Percentiles rank a stretch among this genome's conserved stretches.
Conservation (phyloP, 1,140 invertebrate species). For the Euglossa dilemma region DNA sequence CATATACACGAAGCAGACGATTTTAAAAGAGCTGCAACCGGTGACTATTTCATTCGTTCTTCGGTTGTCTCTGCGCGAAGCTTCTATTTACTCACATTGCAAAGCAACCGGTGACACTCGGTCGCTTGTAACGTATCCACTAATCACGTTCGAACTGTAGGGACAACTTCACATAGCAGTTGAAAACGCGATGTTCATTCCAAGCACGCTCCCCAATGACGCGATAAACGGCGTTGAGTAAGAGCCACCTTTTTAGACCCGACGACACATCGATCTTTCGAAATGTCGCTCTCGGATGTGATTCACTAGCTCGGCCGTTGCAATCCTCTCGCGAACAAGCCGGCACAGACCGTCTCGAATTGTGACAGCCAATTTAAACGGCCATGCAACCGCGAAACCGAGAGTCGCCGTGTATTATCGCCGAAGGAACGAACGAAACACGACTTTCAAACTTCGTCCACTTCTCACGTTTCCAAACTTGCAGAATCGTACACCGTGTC, state of each 20-base stretch:
- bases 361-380: conserved; percentile 37
- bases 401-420: background rate
- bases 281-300: conserved; percentile 34
- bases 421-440: background rate
- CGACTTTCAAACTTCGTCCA: background rate
- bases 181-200: conserved; percentile 35
- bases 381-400: conserved; percentile 3
- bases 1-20: background rate
- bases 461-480: background rate
- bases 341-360: conserved; percentile 24
- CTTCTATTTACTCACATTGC: conserved; percentile 34
- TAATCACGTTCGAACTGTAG: conserved; percentile 19
- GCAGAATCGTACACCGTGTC: background rate
- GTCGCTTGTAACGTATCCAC: conserved; percentile 28
- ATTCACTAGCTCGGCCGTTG: conserved; percentile 33
- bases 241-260: conserved; percentile 49
- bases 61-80: background rate
- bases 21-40: background rate
- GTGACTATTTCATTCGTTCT: background rate
- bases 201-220: conserved; percentile 32
- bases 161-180: conserved; percentile 8
- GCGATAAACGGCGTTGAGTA: conserved; percentile 57
- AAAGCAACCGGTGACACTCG: background rate
- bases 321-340: conserved; percentile 6
- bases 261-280: conserved; percentile 53